Conservation (phyloP, 2,888 invertebrate species). For the Polymixis lichenea region DNA sequence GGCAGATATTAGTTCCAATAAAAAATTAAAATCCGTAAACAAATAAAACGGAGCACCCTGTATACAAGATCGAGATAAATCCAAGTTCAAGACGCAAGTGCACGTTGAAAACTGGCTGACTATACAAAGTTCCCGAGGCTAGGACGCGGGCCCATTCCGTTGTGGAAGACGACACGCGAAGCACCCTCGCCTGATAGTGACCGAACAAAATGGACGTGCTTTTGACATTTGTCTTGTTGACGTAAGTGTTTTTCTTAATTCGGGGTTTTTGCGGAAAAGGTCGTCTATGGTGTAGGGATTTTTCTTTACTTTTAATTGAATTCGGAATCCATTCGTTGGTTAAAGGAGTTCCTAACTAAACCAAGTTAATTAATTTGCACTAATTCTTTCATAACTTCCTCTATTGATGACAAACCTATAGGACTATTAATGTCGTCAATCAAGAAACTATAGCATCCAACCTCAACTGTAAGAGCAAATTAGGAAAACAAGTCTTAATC, state of each 20-base stretch:
- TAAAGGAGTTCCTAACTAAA: no score
- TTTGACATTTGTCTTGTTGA: slow-evolving; percentile 72
- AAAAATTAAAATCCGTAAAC: slow-evolving; percentile 54
- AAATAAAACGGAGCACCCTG: slow-evolving; percentile 76
- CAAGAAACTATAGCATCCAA: not conserved
- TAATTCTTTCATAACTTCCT: slow-evolving; percentile 4
- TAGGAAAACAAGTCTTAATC: slow-evolving; percentile 26
- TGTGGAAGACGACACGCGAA: slow-evolving; percentile 72
- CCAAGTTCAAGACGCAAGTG: slow-evolving; percentile 89
- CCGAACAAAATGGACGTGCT: slow-evolving; percentile 64
- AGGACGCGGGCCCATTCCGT: slow-evolving; percentile 82
- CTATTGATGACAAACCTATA: slow-evolving; percentile 6
- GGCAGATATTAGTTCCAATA: not conserved
- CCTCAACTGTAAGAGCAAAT: not conserved
- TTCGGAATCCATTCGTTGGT: not conserved
- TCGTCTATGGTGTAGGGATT: not conserved
- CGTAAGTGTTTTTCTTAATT: slow-evolving; percentile 60
- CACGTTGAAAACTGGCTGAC: slow-evolving; percentile 80
- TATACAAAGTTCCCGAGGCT: slow-evolving; percentile 85
- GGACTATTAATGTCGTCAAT: slow-evolving; percentile 18
- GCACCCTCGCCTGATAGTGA: slow-evolving; percentile 67
- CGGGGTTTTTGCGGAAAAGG: not conserved
- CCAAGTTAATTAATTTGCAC: no score
- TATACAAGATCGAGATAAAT: slow-evolving; percentile 87
- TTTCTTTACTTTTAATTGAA: not conserved